Evolutionary conservation across 2,113 vertebrate species (phyloP), one percentile per base, ranked within the genome.

Genomic region (Naja naja): DNA sequence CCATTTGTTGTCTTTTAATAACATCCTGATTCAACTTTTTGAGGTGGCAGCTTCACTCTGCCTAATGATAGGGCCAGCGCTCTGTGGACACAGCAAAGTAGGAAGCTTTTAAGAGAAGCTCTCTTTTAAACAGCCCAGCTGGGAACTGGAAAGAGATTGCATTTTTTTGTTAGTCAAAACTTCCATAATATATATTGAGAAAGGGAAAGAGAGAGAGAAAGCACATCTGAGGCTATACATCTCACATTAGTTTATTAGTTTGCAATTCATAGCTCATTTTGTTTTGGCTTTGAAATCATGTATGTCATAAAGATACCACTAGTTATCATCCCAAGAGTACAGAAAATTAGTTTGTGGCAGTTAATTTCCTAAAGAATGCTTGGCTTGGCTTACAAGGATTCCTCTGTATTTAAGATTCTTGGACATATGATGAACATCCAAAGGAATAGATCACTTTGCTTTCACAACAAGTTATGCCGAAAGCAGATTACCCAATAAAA

Each of bases 321-420:
- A 87, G 93, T 94, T 95, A 89, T 69, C 90, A 96, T 96, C 94
- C 93, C 94, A 95, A 74, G 55, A 91, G 11, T 39, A 86, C 22
- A 87, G 88, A 96, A 94, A 92, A 64, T 95, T 69, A 94, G 88
- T 81, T 89, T 91, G 95, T 97, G 96, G 97, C 94, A 97, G 94
- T 96, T 49, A 54, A 39, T 97, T 97, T 97, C 95, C 97, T 93
- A 69, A 95, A 95, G 94, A 96, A 97, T 55, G 95, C 47, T 95
- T 96, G 93, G 94, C 95, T 96, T 96, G 96, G 93, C 96, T 96
- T 91, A 95, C 94, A 97, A 95, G 96, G 97, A 97, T 97, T 97
- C 93, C 94, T 96, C 95, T 96, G 55, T 93, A 86, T 91, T 95
- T 95, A 95, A 87, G 85, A 97, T 94, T 96, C 93, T 95, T 98